Evolutionary conservation across 2,888 invertebrate genomes (phyloP), one percentile per base, ranked within the genome.

Genomic region (Gasteruption jaculator): DNA sequence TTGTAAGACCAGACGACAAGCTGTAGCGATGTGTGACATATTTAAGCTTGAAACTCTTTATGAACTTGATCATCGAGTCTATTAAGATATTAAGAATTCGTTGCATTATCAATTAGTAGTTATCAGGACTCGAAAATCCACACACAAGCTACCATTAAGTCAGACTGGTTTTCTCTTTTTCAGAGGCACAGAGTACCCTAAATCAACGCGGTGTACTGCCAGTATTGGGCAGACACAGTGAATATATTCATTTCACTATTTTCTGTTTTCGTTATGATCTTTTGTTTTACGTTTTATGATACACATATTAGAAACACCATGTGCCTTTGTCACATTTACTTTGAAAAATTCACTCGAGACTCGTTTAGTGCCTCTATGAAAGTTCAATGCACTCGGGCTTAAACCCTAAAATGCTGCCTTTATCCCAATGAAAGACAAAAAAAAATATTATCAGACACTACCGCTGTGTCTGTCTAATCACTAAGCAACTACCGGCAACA

Each of bases 91-190:
- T 18, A 22, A 12, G 25, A n/a, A n/a, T 10, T 6, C 11, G n/a
- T 21, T 33, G 34, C 18, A 29, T 21, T 33, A 27, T 41, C 34
- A 12, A 29, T 36, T 30, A 30, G 7, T 20, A 48, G 16, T 19
- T 33, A 24, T 14, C 45, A 54, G 51, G 51, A 58, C 53, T 60
- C 56, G 49, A 38, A 50, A 54, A 48, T 49, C 37, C 53, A 41
- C 56, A 63, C 60, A 61, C 57, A 58, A 54, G 57, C 61, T 58
- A 62, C 61, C 50, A 56, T 56, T 65, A 64, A 65, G 61, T 63
- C 63, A 62, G 65, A 64, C 63, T 65, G 61, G 62, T 64, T 65
- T 61, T 65, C n/a, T 54, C 61, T 65, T 65, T 65, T 65, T 65
- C 65, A 65, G 65, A 65, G 65, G 64, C 64, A 65, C 63, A 62